Conservation (phyloP, 2,888 invertebrate species). For the Pomacea canaliculata region DNA sequence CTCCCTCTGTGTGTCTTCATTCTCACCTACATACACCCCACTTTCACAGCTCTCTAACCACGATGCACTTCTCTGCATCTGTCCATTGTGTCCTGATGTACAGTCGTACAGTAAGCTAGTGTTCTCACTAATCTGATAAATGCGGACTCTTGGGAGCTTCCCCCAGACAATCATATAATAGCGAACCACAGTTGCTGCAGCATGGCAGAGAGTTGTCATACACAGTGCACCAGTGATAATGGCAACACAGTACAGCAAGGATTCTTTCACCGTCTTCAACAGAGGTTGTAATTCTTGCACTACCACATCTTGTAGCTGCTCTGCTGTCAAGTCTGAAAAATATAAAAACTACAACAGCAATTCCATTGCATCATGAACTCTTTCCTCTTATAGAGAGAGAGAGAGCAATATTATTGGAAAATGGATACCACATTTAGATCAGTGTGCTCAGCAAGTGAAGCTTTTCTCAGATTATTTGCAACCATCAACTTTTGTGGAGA, state of each 20-base stretch:
- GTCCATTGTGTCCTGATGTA: slow-evolving; percentile 28
- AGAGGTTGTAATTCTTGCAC: slow-evolving; percentile 43
- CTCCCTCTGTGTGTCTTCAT: slow-evolving; percentile 17
- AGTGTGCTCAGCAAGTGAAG: too few species aligned
- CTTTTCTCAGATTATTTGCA: too few species aligned
- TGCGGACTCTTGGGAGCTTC: slow-evolving; percentile 42
- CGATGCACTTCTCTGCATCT: slow-evolving; percentile 55
- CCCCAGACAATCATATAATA: slow-evolving; percentile 51
- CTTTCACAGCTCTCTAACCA: slow-evolving; percentile 62
- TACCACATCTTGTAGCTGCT: slow-evolving; percentile 29
- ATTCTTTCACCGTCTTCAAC: slow-evolving; percentile 41
- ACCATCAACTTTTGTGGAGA: too few species aligned
- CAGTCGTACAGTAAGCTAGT: slow-evolving; percentile 25
- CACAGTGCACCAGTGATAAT: slow-evolving; percentile 24
- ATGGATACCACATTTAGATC: too few species aligned
- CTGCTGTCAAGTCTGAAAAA: slow-evolving; percentile 32
- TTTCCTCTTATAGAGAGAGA: too few species aligned
- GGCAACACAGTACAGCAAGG: slow-evolving; percentile 20
- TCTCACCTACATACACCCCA: slow-evolving; percentile 54
- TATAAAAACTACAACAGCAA: too few species aligned
- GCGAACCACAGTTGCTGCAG: slow-evolving; percentile 47
- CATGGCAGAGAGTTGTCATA: slow-evolving; percentile 47
- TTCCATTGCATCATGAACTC: too few species aligned
- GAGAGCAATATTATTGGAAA: too few species aligned
- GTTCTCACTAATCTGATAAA: slow-evolving; percentile 40